Evolutionary conservation across 2,888 invertebrate species (phyloP).

Genomic region (Ophioninae sp.): DNA sequence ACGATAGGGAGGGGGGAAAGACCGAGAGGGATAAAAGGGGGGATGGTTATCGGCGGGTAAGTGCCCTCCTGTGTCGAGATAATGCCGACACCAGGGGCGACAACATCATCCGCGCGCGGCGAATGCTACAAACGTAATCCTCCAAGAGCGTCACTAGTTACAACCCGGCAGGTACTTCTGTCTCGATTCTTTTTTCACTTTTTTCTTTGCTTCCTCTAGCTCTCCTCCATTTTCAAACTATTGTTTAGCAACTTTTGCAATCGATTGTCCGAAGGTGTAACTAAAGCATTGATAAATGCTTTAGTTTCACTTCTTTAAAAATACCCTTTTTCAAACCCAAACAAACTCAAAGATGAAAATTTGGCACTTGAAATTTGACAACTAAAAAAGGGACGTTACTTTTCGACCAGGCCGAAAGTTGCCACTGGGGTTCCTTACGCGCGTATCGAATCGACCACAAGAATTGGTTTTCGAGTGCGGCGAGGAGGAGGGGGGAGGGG

Average conservation of each 20-base stretch:
- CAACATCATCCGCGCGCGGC: constrained; percentile 78
- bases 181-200: constrained; percentile 53
- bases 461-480: background rate
- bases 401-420: constrained; percentile 16
- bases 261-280: too few species aligned
- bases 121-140: constrained; percentile 78
- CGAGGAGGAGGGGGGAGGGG: background rate
- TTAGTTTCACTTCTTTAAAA: too few species aligned
- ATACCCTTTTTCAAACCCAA: too few species aligned
- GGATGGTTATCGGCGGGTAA: constrained; percentile 78
- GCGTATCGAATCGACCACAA: constrained; percentile 1
- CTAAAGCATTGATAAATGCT: too few species aligned
- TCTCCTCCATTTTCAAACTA: too few species aligned
- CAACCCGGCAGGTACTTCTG: constrained; percentile 72
- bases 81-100: constrained; percentile 79
- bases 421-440: background rate
- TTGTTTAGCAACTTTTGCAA: too few species aligned
- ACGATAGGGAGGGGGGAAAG: constrained; percentile 51
- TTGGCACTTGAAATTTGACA: too few species aligned
- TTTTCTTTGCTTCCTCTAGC: background rate
- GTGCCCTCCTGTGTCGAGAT: constrained; percentile 80
- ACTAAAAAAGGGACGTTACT: too few species aligned
- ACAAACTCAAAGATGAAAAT: too few species aligned
- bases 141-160: constrained; percentile 73
- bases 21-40: constrained; percentile 59